Conservation (phyloP, 2,888 invertebrate species). For the Hyposoter dolosus region DNA sequence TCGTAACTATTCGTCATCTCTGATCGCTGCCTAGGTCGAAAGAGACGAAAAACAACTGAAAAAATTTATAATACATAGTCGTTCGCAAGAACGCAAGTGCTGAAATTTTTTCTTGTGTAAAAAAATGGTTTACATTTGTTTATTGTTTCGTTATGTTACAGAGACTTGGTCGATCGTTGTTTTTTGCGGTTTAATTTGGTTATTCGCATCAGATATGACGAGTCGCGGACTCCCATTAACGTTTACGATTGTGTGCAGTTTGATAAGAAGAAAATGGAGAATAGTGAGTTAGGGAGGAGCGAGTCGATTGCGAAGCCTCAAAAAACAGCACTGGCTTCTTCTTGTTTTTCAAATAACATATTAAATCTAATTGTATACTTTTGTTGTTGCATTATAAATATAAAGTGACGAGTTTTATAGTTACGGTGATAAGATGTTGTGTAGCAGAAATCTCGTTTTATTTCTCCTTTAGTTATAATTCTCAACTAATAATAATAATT, state of each 20-base stretch:
- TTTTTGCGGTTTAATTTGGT: constrained; percentile 1
- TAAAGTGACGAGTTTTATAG: constrained; percentile 53
- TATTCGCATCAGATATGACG: constrained; percentile 27
- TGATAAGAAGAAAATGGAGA: constrained; percentile 40
- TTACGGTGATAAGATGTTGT: constrained; percentile 49
- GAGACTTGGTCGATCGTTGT: constrained; percentile 43
- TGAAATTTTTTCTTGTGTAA: background rate
- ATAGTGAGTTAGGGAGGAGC: constrained; percentile 13
- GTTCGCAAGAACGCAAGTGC: background rate
- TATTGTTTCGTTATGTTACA: constrained; percentile 24
- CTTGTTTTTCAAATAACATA: constrained; percentile 5
- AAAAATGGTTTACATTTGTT: background rate
- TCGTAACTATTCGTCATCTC: constrained; percentile 8
- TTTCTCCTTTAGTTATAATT: background rate
- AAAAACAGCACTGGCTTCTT: constrained; percentile 5
- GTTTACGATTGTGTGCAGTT: constrained; percentile 27
- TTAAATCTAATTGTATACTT: constrained; percentile 64
- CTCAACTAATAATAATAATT: constrained; percentile 53
- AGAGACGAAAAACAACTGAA: background rate
- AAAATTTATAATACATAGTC: background rate
- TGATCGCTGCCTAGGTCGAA: background rate
- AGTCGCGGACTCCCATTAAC: constrained; percentile 14
- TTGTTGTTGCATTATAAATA: constrained; percentile 54
- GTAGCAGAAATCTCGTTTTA: constrained; percentile 47
- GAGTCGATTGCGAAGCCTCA: constrained; percentile 33